These are phyloP conservation scores for Stictocephala bisonia DNA, from an alignment of 2,888 invertebrate species.

Conservation along the genomic window DNA sequence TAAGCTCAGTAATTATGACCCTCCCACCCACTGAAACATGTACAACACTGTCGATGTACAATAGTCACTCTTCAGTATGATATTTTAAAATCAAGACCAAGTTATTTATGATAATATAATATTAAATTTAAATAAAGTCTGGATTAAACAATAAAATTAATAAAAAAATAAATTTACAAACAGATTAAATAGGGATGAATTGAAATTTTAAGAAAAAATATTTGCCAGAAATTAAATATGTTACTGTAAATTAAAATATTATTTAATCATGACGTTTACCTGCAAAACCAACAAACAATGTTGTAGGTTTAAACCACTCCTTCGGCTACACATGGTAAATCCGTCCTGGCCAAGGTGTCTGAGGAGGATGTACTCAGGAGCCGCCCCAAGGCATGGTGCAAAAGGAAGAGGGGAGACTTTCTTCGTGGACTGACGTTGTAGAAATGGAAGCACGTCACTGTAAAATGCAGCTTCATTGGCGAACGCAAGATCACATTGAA, in stretches of 20 bases:
- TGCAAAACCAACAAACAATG: slow-evolving; percentile 56
- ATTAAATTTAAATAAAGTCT: neutral
- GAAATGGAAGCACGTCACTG: slow-evolving; percentile 48
- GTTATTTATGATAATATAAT: neutral
- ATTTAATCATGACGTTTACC: slow-evolving; percentile 45
- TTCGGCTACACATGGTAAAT: slow-evolving; percentile 57
- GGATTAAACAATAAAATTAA: too few species aligned
- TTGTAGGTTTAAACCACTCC: slow-evolving; percentile 54
- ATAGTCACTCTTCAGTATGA: too few species aligned
- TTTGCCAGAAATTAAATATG: neutral
- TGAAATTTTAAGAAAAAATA: neutral
- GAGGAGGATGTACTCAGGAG: slow-evolving; percentile 55
- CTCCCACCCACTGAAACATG: too few species aligned
- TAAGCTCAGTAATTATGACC: too few species aligned
- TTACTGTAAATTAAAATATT: neutral
- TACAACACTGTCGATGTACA: too few species aligned
- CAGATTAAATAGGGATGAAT: too few species aligned
- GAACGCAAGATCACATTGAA: slow-evolving; percentile 55
- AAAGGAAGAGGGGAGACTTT: too few species aligned
- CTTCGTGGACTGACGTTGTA: neutral
- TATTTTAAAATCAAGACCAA: neutral
- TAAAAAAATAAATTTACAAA: too few species aligned
- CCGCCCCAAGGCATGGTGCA: slow-evolving; percentile 56
- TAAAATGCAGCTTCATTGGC: slow-evolving; percentile 54
- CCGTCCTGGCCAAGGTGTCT: slow-evolving; percentile 55